Percentiles rank a stretch among this genome's conserved stretches.
Conservation (phyloP, 2,113 vertebrate genomes). For the Grammomys surdaster region DNA sequence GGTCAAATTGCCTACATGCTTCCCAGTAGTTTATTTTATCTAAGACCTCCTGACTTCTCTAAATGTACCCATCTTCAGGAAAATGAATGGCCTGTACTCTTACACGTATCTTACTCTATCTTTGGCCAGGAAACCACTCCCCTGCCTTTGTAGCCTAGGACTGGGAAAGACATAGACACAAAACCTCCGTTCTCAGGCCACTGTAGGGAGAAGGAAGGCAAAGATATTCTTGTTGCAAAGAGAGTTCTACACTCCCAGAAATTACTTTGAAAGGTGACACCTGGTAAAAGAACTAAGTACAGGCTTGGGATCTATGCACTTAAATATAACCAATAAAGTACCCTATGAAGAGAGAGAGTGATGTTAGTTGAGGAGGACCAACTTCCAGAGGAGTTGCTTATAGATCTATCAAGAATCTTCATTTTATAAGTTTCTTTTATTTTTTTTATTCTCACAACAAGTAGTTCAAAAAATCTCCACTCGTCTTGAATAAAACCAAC, state of each 20-base stretch:
- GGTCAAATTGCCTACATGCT: neutral
- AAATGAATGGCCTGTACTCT: neutral
- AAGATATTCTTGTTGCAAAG: neutral
- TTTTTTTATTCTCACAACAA: neutral
- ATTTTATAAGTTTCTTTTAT: conserved; percentile 12
- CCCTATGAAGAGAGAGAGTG: neutral
- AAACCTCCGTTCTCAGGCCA: neutral
- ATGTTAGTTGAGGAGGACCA: neutral
- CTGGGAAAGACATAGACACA: neutral
- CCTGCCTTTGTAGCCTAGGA: neutral
- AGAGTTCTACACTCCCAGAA: neutral
- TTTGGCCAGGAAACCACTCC: neutral
- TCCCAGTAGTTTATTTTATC: neutral
- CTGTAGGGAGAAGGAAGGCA: neutral
- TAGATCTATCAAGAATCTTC: neutral
- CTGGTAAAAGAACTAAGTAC: neutral
- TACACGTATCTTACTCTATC: neutral
- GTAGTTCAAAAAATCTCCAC: neutral
- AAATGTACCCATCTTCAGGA: neutral
- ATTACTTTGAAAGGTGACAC: neutral
- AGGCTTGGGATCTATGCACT: neutral
- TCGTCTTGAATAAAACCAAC: neutral
- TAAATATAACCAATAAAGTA: neutral
- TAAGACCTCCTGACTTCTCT: neutral
- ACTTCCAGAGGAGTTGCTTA: conserved; percentile 42